These are phyloP conservation scores for Sminthurides aquaticus DNA, from an alignment of 2,888 invertebrate genomes.

Conservation along the genomic window DNA sequence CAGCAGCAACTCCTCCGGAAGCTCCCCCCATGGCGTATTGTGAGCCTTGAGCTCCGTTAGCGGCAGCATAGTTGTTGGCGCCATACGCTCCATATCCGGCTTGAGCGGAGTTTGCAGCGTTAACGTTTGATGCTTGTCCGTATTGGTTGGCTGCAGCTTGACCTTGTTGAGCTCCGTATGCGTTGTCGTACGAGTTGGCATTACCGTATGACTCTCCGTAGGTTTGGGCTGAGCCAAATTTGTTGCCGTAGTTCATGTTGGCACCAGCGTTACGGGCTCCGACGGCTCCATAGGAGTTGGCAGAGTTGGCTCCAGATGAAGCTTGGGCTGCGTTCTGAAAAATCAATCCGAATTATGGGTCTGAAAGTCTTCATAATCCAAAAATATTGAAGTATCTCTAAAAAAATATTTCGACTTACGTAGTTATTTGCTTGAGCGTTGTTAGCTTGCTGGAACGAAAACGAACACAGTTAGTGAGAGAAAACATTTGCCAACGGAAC, in stretches of 20 bases:
- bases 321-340: not conserved
- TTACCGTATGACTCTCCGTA: not conserved
- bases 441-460: not conserved
- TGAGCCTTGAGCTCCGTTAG: not conserved
- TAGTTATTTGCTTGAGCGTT: not conserved
- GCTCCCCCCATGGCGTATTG: not conserved
- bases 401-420: not conserved
- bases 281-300: not conserved
- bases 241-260: not conserved
- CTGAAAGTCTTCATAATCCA: too few species aligned
- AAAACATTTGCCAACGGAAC: too few species aligned
- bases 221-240: not conserved
- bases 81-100: conserved; percentile 42
- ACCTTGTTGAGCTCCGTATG: conserved; percentile 9
- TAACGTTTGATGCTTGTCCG: conserved; percentile 22
- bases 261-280: not conserved
- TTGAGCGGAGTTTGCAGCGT: conserved; percentile 45
- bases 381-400: not conserved
- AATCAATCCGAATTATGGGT: not conserved
- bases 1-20: not conserved
- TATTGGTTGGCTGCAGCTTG: conserved; percentile 4
- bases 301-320: not conserved
- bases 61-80: not conserved
- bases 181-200: not conserved
- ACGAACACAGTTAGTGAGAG: too few species aligned